phyloP scores from a whole-genome alignment of 1,140 invertebrate species.

The Drusus annulatus region DNA sequence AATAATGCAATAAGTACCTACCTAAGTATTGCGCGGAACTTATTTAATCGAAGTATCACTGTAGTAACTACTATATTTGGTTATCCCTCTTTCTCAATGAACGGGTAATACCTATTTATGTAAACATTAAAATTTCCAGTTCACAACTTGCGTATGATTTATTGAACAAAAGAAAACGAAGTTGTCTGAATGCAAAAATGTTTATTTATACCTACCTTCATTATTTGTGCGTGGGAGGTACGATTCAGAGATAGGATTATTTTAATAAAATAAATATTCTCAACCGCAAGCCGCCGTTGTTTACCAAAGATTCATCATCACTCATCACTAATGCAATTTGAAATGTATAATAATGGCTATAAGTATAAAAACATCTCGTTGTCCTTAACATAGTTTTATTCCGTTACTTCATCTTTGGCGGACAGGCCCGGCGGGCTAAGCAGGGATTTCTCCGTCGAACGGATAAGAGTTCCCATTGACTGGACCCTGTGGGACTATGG shows the following conservation, averaged over 20 bases:
- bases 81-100: neutral
- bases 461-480: too few relatives aligned
- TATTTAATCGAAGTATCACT: too few relatives aligned
- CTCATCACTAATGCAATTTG: neutral
- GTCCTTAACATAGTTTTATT: conserved; percentile 2
- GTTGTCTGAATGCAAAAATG: neutral
- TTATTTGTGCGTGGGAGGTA: neutral
- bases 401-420: neutral
- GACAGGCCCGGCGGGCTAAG: neutral
- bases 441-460: too few relatives aligned
- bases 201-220: neutral
- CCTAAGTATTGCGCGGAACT: too few relatives aligned
- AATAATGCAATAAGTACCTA: too few relatives aligned
- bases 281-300: conserved; percentile 2
- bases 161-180: neutral
- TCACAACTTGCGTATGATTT: neutral
- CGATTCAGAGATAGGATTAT: neutral
- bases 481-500: too few relatives aligned
- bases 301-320: too few relatives aligned
- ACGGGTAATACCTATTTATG: neutral
- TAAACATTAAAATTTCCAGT: neutral
- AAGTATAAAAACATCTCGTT: neutral
- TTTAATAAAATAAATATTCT: neutral
- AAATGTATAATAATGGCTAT: neutral
- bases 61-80: too few relatives aligned